phyloP scores from a whole-genome alignment of 1,140 invertebrate genomes.

The Pissodes strobi region DNA sequence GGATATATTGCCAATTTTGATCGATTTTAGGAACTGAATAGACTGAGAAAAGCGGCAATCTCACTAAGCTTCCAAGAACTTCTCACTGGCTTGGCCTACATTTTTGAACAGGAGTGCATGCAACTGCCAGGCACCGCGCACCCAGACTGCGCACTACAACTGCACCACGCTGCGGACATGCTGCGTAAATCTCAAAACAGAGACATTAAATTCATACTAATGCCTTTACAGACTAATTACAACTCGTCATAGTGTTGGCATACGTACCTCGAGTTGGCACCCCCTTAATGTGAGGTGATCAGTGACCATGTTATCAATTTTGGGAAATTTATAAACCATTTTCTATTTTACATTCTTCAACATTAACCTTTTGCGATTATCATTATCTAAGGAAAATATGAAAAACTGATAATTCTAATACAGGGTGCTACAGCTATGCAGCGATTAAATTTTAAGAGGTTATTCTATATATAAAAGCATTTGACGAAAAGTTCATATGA shows the following conservation, averaged over 20 bases:
- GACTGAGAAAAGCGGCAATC: constrained; percentile 84
- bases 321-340: no score
- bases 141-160: constrained; percentile 86
- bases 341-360: no score
- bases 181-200: constrained; percentile 67
- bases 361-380: no score
- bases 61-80: constrained; percentile 86
- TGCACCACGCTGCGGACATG: constrained; percentile 83
- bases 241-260: constrained; percentile 24
- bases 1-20: no score
- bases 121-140: constrained; percentile 77
- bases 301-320: no score
- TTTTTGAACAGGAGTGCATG: constrained; percentile 89
- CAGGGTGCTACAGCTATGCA: no score
- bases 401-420: no score
- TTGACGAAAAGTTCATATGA: no score
- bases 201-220: constrained; percentile 68
- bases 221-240: constrained; percentile 65
- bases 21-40: constrained; percentile 86
- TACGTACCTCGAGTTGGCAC: neutral
- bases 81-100: constrained; percentile 73
- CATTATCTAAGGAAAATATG: no score
- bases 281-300: no score
- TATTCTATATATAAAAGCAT: no score
- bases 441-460: no score